Percentiles rank a stretch among this genome's conserved stretches.
Conservation (phyloP, 2,797 vertebrate species). For the Botia almorhae region DNA sequence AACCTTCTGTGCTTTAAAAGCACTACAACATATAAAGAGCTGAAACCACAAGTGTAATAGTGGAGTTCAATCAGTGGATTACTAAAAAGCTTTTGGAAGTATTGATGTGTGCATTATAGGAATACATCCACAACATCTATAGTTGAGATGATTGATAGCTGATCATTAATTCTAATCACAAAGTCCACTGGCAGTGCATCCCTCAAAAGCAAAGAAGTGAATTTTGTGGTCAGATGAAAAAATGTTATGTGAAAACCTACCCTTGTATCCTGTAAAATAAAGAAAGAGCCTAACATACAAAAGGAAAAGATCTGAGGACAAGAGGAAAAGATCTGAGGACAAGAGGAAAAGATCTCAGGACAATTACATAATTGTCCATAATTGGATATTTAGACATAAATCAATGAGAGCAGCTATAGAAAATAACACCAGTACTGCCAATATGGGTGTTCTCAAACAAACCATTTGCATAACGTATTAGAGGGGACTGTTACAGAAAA, state of each 20-base stretch:
- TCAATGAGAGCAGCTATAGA: not conserved
- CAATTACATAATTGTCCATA: not conserved
- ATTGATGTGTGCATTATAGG: constrained; percentile 47
- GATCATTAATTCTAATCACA: constrained; percentile 14
- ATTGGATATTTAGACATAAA: too few relatives aligned
- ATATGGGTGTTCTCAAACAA: constrained; percentile 55
- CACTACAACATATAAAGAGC: not conserved
- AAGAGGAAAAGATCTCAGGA: not conserved
- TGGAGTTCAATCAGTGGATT: constrained; percentile 26
- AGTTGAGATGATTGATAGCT: not conserved
- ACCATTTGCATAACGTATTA: constrained; percentile 53
- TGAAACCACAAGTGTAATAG: constrained; percentile 29
- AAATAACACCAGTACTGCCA: not conserved
- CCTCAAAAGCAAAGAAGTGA: not conserved
- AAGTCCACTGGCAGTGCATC: not conserved
- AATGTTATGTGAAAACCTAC: not conserved
- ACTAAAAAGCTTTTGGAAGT: constrained; percentile 31
- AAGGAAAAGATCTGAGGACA: not conserved
- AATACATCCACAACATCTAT: constrained; percentile 19
- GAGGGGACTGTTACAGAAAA: constrained; percentile 30
- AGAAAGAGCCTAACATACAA: not conserved
- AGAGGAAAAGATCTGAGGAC: not conserved
- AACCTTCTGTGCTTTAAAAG: not conserved
- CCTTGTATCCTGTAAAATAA: not conserved
- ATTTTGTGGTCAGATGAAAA: not conserved